A percentile compares a stretch with the other conserved stretches of the same genome.
Evolutionary conservation across 2,113 vertebrate species (phyloP).

Genomic region (Mastomys coucha): DNA sequence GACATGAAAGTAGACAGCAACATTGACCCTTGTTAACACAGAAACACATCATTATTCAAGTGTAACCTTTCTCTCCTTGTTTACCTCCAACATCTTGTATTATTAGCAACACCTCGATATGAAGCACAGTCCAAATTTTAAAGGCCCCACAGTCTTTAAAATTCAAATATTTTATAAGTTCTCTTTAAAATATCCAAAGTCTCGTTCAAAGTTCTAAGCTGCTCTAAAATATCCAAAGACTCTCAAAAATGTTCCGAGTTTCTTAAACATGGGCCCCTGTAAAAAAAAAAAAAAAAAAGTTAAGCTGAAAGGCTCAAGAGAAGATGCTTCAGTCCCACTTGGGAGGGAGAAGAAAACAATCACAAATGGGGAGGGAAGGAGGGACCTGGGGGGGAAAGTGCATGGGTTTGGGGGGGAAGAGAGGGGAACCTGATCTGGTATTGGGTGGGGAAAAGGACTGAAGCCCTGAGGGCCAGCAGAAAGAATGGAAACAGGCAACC

Average conservation of each 20-base stretch:
- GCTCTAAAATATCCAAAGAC: background rate
- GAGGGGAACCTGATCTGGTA: too few relatives aligned
- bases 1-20: background rate
- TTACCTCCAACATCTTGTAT: background rate
- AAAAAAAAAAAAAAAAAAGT: background rate
- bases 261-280: background rate
- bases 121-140: background rate
- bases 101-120: background rate
- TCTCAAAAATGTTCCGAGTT: background rate
- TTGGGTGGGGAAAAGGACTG: too few relatives aligned
- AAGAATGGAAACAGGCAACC: too few relatives aligned
- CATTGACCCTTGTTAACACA: background rate
- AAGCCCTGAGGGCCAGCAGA: too few relatives aligned
- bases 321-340: too few relatives aligned
- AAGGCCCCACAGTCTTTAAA: background rate
- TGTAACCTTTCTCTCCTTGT: background rate
- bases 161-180: background rate
- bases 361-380: too few relatives aligned
- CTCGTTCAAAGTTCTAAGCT: background rate
- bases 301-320: too few relatives aligned
- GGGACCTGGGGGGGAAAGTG: too few relatives aligned
- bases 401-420: too few relatives aligned
- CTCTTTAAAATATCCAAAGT: background rate
- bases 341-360: too few relatives aligned
- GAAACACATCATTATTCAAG: background rate